Conservation (phyloP, 1,140 invertebrate genomes). For the Drosophila rhopaloa region DNA sequence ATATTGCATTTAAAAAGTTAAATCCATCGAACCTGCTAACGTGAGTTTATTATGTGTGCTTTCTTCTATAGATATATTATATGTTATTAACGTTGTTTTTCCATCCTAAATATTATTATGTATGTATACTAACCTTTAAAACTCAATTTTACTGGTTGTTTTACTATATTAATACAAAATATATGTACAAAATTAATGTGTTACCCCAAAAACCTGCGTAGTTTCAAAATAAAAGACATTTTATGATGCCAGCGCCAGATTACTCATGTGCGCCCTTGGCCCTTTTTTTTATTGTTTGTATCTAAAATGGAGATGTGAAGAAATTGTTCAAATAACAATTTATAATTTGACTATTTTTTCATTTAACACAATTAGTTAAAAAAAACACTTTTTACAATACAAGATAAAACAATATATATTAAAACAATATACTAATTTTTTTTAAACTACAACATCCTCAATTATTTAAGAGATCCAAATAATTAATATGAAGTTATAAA, state of each 20-base stretch:
- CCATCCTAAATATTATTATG: neutral
- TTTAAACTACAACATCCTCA: too few species aligned
- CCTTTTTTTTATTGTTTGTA: conserved; percentile 39
- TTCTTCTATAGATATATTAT: neutral
- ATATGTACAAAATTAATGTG: neutral
- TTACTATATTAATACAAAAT: neutral
- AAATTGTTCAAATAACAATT: conserved; percentile 8
- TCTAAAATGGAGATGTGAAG: conserved; percentile 24
- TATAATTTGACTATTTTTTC: neutral
- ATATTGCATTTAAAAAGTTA: conserved; percentile 14
- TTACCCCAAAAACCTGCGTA: neutral
- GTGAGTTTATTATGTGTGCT: conserved; percentile 4
- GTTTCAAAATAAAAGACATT: neutral
- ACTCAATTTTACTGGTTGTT: neutral
- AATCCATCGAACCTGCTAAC: conserved; percentile 6
- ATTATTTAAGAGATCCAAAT: too few species aligned
- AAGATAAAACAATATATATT: too few species aligned
- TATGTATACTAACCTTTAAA: conserved; percentile 2
- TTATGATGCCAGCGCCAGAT: conserved; percentile 7
- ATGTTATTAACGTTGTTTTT: neutral
- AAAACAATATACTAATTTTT: too few species aligned
- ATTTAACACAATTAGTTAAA: too few species aligned
- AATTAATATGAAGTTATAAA: too few species aligned
- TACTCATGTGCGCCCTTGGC: conserved; percentile 44
- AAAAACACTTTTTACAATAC: too few species aligned